phyloP scores from a whole-genome alignment of 2,888 invertebrate species.

The Vesta saturnalis region DNA sequence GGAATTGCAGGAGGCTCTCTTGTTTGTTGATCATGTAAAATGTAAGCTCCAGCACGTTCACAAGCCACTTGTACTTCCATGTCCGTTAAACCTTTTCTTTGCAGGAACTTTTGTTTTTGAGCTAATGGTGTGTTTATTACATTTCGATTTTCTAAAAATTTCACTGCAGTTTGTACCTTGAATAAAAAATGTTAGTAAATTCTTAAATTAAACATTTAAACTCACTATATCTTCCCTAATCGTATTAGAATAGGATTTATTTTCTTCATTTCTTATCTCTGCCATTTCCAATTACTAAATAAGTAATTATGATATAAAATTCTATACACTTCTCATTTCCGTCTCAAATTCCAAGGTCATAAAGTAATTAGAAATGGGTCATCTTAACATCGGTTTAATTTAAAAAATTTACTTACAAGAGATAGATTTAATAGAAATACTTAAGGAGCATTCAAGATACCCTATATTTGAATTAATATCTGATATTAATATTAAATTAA shows the following conservation, averaged over 20 bases:
- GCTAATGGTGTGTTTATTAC: conserved; percentile 78
- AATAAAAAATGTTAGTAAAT: conserved; percentile 48
- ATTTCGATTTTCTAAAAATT: conserved; percentile 87
- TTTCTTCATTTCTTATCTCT: not conserved
- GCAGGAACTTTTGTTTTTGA: conserved; percentile 82
- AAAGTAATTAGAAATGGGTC: too few species aligned
- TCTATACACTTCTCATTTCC: not conserved
- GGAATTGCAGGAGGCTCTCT: conserved; percentile 49
- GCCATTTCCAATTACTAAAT: not conserved
- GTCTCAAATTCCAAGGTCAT: conserved; percentile 3
- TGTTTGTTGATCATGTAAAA: conserved; percentile 51
- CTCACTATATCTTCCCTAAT: conserved; percentile 45
- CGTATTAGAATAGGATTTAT: conserved; percentile 10
- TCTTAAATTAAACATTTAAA: conserved; percentile 12
- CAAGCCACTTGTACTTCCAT: conserved; percentile 79
- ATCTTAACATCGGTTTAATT: too few species aligned
- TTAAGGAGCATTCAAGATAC: too few species aligned
- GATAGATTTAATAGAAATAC: too few species aligned
- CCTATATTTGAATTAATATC: too few species aligned
- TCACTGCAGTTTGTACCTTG: conserved; percentile 85
- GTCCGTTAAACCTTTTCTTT: conserved; percentile 80
- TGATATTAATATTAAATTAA: too few species aligned
- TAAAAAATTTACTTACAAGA: too few species aligned
- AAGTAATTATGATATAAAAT: not conserved
- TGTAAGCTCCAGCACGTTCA: conserved; percentile 68